These are phyloP conservation scores for Pyrocephalus nanus DNA, from an alignment of 2,797 vertebrate species.

Conservation along the genomic window DNA sequence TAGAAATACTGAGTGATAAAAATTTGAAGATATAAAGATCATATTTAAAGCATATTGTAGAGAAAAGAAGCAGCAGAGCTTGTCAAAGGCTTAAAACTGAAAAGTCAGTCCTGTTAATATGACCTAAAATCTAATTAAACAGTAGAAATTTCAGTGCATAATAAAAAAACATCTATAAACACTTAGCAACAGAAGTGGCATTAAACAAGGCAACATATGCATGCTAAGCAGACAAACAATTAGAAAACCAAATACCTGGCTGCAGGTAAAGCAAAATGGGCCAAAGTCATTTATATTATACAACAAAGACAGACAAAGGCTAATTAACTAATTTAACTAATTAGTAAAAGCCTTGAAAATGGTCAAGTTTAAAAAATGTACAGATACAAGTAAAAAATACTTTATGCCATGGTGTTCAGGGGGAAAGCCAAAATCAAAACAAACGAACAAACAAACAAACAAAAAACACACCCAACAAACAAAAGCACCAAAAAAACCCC, in stretches of 20 bases:
- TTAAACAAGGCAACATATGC: neutral
- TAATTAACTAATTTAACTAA: neutral
- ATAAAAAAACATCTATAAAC: neutral
- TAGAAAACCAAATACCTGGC: neutral
- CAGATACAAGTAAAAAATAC: neutral
- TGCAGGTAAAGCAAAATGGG: neutral
- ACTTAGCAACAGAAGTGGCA: neutral
- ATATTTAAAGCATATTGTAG: neutral
- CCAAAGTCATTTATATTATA: neutral
- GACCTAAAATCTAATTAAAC: neutral
- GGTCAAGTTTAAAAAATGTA: neutral
- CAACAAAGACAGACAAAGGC: neutral
- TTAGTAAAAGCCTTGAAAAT: neutral
- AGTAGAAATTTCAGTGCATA: neutral
- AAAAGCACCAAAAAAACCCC: no score
- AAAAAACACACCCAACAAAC: no score
- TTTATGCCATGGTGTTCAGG: neutral
- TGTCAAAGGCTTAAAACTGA: neutral
- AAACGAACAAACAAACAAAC: no score
- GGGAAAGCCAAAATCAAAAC: neutral
- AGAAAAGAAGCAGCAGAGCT: neutral
- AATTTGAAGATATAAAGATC: neutral
- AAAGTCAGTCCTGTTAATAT: neutral
- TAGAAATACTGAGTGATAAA: neutral
- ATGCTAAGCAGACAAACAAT: neutral